A percentile compares a stretch with the other conserved stretches of the same genome.
These are phyloP conservation scores for Xylota segnis DNA, from an alignment of 2,888 invertebrate genomes.

Conservation along the genomic window DNA sequence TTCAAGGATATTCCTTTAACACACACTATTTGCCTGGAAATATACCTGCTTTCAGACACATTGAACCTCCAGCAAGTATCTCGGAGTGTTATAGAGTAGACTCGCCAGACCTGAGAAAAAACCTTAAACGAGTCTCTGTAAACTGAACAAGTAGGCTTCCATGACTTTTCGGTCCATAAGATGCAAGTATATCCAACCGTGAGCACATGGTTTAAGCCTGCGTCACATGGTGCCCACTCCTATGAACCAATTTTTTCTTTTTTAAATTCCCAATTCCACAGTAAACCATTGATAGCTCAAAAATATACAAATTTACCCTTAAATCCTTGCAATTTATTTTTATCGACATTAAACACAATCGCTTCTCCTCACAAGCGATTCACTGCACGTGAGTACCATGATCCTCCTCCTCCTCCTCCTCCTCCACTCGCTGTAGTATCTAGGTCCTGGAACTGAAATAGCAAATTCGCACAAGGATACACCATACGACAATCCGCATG, in stretches of 20 bases:
- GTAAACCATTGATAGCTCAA: not conserved
- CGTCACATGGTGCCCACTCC: too few species aligned
- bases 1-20: too few species aligned
- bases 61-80: too few species aligned
- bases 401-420: not conserved
- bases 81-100: too few species aligned
- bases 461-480: conserved; percentile 28
- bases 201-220: too few species aligned
- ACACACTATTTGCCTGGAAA: too few species aligned
- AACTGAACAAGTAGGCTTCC: too few species aligned
- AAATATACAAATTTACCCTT: not conserved
- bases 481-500: conserved; percentile 34
- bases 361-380: not conserved
- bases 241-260: not conserved
- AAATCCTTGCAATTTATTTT: conserved; percentile 16
- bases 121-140: too few species aligned
- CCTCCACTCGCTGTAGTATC: not conserved
- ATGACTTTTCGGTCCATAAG: too few species aligned
- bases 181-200: too few species aligned
- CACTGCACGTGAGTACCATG: conserved; percentile 8
- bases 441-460: not conserved
- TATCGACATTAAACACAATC: conserved; percentile 7
- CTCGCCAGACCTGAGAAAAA: too few species aligned
- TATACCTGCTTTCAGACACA: too few species aligned
- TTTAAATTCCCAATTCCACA: not conserved